Conservation (phyloP, 92 coral and sea anemone genomes). For the Zoanthus sansibaricus region DNA sequence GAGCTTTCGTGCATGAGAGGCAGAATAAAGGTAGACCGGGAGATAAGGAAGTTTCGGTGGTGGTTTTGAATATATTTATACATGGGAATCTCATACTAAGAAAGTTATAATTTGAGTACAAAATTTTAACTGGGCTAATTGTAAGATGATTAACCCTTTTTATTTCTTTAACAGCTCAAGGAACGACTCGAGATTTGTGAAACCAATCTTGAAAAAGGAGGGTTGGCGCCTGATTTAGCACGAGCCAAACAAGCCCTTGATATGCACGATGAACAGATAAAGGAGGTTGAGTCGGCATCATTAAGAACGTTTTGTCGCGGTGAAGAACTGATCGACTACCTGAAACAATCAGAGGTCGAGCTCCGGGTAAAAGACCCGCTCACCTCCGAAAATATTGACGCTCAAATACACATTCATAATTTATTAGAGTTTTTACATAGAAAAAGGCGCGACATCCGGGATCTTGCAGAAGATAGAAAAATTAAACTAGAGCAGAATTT, state of each 20-base stretch:
- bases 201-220: conserved; percentile 89
- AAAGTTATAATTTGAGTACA: not conserved
- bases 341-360: conserved; percentile 97
- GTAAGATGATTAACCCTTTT: not conserved
- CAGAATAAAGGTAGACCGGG: no score
- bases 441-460: conserved; percentile 91
- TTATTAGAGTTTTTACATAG: conserved; percentile 95
- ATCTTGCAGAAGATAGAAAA: conserved; percentile 87
- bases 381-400: conserved; percentile 96
- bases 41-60: no score
- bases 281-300: conserved; percentile 92
- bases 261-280: conserved; percentile 88
- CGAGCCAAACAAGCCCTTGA: conserved; percentile 93
- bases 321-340: conserved; percentile 92
- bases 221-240: conserved; percentile 83
- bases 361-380: conserved; percentile 91
- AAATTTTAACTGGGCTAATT: not conserved
- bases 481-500: conserved; percentile 93
- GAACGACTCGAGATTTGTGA: conserved; percentile 97
- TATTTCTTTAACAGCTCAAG: conserved; percentile 72
- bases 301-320: conserved; percentile 97
- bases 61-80: no score
- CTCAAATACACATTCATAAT: conserved; percentile 94
- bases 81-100: not conserved
- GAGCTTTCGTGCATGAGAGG: no score